These are phyloP conservation scores for Drosophila dives DNA, from an alignment of 2,888 invertebrate species.

Conservation along the genomic window DNA sequence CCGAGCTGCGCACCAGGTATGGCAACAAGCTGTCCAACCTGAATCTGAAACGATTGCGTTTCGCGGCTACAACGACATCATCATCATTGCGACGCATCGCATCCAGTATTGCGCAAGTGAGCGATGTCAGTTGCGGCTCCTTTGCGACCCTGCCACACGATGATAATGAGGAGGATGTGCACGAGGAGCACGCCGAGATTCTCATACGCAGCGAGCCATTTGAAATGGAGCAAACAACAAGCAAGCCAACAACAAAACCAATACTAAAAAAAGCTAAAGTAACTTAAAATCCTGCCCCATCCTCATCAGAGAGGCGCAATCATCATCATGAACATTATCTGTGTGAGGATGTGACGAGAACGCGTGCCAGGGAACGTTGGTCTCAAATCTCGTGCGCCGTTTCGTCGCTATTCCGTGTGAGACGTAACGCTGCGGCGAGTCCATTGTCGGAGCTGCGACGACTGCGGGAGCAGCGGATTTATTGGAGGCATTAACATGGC, in stretches of 20 bases:
- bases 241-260: not conserved
- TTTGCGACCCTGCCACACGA: slow-evolving; percentile 51
- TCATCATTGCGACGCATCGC: slow-evolving; percentile 58
- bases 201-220: slow-evolving; percentile 57
- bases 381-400: slow-evolving; percentile 60
- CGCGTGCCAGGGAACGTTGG: slow-evolving; percentile 64
- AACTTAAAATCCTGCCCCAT: not conserved
- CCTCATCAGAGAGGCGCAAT: not conserved
- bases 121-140: slow-evolving; percentile 45
- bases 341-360: slow-evolving; percentile 11
- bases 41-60: slow-evolving; percentile 46
- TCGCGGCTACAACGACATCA: not conserved
- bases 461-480: slow-evolving; percentile 66
- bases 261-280: not conserved
- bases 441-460: slow-evolving; percentile 53
- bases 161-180: slow-evolving; percentile 58
- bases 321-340: not conserved
- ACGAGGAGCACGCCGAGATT: slow-evolving; percentile 59
- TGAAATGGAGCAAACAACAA: slow-evolving; percentile 8
- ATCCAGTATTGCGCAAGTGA: slow-evolving; percentile 63
- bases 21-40: slow-evolving; percentile 58
- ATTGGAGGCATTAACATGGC: slow-evolving; percentile 64
- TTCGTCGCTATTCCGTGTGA: slow-evolving; percentile 61
- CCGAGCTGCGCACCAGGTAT: slow-evolving; percentile 63
- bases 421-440: slow-evolving; percentile 48